These are phyloP conservation scores for Philopotamus ludificatus DNA, from an alignment of 1,140 invertebrate species.

Conservation along the genomic window DNA sequence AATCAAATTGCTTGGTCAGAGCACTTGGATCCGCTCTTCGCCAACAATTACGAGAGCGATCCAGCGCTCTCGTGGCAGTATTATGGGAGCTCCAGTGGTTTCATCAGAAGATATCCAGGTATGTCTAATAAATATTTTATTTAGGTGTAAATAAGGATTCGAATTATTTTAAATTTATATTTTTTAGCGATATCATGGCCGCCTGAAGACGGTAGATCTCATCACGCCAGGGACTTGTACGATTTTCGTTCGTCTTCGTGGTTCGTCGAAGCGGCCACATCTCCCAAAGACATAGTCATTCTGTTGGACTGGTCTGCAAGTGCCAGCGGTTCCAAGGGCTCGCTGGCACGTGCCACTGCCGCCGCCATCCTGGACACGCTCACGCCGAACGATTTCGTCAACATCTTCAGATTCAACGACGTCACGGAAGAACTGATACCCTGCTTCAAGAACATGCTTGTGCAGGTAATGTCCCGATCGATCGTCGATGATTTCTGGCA, in stretches of 20 bases:
- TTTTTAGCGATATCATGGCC: conserved; percentile 70
- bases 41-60: conserved; percentile 89
- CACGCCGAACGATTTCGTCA: conserved; percentile 95
- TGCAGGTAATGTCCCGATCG: conserved; percentile 60
- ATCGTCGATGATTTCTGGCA: background rate
- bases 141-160: background rate
- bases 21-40: conserved; percentile 84
- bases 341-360: conserved; percentile 83
- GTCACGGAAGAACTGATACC: conserved; percentile 72
- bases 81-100: conserved; percentile 89
- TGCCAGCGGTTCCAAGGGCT: conserved; percentile 80
- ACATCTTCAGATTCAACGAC: conserved; percentile 83
- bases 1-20: conserved; percentile 92
- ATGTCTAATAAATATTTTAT: conserved; percentile 30
- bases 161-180: conserved; percentile 13
- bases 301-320: conserved; percentile 87
- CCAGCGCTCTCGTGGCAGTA: conserved; percentile 94
- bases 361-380: conserved; percentile 90
- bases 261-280: conserved; percentile 95
- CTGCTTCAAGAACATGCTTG: conserved; percentile 85
- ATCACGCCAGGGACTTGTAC: conserved; percentile 71
- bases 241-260: conserved; percentile 85
- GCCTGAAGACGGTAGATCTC: conserved; percentile 59
- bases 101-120: conserved; percentile 92
- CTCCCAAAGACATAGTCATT: conserved; percentile 94